A percentile compares a stretch with the other conserved stretches of the same genome.
Evolutionary conservation across 1,140 invertebrate species (phyloP).

Genomic region (Trialeurodes vaporariorum): DNA sequence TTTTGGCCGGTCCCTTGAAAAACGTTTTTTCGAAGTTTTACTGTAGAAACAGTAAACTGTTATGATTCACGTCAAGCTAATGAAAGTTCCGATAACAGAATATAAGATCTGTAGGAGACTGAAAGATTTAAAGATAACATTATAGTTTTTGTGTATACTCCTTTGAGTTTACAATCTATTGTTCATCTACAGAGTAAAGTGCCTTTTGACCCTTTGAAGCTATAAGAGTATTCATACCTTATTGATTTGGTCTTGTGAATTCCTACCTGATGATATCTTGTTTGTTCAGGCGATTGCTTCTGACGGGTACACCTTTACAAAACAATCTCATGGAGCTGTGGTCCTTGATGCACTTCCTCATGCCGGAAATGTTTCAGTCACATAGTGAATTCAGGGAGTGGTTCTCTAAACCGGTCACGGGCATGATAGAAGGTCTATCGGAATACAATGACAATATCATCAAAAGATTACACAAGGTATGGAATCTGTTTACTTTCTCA

Average conservation of each 20-base stretch:
- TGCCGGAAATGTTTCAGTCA: constrained; percentile 98
- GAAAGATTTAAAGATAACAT: no score
- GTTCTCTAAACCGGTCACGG: constrained; percentile 97
- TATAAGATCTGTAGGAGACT: no score
- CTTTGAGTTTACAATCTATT: no score
- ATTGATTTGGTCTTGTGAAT: background rate
- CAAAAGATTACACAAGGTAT: constrained; percentile 87
- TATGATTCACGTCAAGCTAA: no score
- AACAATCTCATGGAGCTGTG: constrained; percentile 99
- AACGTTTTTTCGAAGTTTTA: no score
- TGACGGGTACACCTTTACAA: constrained; percentile 97
- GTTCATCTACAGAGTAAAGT: no score
- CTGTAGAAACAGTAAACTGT: no score
- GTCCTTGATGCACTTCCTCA: constrained; percentile 99
- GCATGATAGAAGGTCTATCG: constrained; percentile 94
- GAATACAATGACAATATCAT: constrained; percentile 92
- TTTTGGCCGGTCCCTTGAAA: no score
- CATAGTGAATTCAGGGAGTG: constrained; percentile 96
- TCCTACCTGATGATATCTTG: constrained; percentile 7
- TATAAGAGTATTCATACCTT: no score
- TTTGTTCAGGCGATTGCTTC: constrained; percentile 61
- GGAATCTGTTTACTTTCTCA: constrained; percentile 1
- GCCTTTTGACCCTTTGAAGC: no score
- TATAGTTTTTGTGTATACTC: no score
- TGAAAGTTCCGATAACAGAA: no score